Conservation (phyloP, 2,888 invertebrate species). For the Fragum fragum region DNA sequence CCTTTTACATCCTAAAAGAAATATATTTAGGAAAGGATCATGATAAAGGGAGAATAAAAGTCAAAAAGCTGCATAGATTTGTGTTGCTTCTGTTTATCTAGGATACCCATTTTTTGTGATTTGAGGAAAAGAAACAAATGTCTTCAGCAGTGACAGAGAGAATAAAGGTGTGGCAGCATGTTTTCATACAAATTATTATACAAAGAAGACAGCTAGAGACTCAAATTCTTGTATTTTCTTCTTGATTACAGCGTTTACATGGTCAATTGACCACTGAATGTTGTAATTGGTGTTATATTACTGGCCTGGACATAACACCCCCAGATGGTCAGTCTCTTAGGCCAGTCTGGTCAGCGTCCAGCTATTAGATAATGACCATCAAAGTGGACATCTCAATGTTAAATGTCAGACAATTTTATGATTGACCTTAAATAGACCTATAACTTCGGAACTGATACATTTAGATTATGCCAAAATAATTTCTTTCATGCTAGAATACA, state of each 20-base stretch:
- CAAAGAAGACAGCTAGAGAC: background rate
- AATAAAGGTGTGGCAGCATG: too few relatives aligned
- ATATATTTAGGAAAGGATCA: too few relatives aligned
- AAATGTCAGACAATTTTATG: background rate
- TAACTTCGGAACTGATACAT: too few relatives aligned
- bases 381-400: constrained; percentile 4
- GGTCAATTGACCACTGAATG: constrained; percentile 11
- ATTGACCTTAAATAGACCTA: background rate
- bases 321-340: constrained; percentile 28
- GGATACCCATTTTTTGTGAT: too few relatives aligned
- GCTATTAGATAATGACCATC: constrained; percentile 5
- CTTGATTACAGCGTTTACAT: constrained; percentile 25
- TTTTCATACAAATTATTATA: background rate
- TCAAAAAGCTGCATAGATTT: too few relatives aligned
- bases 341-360: constrained; percentile 23
- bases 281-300: constrained; percentile 26
- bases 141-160: too few relatives aligned
- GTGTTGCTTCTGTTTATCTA: too few relatives aligned
- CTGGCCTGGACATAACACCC: constrained; percentile 26
- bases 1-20: too few relatives aligned
- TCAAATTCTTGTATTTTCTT: constrained; percentile 19
- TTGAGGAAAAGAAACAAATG: too few relatives aligned
- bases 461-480: too few relatives aligned
- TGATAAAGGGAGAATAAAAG: too few relatives aligned
- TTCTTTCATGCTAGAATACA: too few relatives aligned